These are phyloP conservation scores for Rhynchotus rufescens DNA, from an alignment of 2,797 vertebrate species.

Conservation along the genomic window DNA sequence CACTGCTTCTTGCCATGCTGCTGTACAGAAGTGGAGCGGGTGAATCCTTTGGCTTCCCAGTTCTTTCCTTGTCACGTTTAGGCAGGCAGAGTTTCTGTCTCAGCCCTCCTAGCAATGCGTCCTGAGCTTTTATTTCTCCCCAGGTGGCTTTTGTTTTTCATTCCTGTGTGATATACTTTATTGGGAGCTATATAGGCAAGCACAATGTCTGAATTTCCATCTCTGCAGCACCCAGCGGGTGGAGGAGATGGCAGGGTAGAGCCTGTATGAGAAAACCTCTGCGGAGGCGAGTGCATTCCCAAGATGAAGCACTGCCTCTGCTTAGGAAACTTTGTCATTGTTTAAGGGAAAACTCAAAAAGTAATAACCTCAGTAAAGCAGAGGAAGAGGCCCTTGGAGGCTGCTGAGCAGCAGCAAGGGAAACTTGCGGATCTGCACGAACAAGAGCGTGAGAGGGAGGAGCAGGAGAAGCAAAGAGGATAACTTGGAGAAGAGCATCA, in stretches of 20 bases:
- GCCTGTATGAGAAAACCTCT: background rate
- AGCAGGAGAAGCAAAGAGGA: background rate
- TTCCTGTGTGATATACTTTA: background rate
- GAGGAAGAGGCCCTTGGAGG: background rate
- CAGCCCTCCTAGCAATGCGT: background rate
- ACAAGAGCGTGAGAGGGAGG: background rate
- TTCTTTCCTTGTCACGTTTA: accelerated
- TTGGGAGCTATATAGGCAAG: background rate
- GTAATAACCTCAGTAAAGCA: background rate
- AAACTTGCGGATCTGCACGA: background rate
- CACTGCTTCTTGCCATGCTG: accelerated
- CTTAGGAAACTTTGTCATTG: background rate
- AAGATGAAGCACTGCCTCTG: accelerated
- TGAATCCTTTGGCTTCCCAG: background rate
- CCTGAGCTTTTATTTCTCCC: background rate
- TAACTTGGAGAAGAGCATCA: background rate
- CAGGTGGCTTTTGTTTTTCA: slow-evolving; percentile 1
- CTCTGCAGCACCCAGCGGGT: background rate
- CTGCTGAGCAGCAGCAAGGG: background rate
- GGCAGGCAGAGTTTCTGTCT: background rate
- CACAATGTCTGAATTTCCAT: background rate
- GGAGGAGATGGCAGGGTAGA: background rate
- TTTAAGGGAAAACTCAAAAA: background rate
- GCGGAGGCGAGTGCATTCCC: background rate
- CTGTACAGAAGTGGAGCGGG: accelerated